Evolutionary conservation across 2,888 invertebrate genomes (phyloP), one percentile per base, ranked within the genome.

Genomic region (Timema cristinae): DNA sequence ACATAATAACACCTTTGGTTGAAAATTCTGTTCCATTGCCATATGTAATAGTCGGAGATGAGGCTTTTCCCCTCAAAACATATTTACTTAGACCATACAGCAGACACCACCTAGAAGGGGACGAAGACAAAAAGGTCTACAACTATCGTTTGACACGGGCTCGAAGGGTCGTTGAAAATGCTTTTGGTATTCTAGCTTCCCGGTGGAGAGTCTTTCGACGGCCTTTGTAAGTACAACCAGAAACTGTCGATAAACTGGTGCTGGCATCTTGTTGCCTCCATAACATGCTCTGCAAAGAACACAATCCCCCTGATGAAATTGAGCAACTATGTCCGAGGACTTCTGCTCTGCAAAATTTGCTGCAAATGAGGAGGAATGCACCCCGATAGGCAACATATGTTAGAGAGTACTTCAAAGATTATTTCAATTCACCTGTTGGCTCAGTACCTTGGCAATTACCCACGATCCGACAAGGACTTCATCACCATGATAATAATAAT

Each of bases 141-240:
- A 72, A 72, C 15, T 72, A 72, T 50, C 32, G 69, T 9, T 50
- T 72, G 50, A n/a, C 51, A 5, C 6, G 72, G 10, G 72, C 67
- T 10, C 16, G 69, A 0, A 66, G 66, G 7, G 59, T 66, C 11
- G 56, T 69, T 47, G 72, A 67, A 16, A 72, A 70, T 49, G 66
- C 72, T 2, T 72, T 72, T 56, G 69, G 72, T 6, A 72, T 72
- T 54, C 54, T 72, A 10, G 72, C 56, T 1, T 67, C 66, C 50
- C 50, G 69, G 6, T 72, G 63, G 69, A 51, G 72, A 67, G 47
- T 72, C 32, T 49, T 70, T 13, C 66, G 54, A 8, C 8, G 48
- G 7, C 56, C 13, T 7, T 52, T 72, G 10, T n/a, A 52, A 7
- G 69, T 67, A 8, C 9, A 50, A n/a, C 32, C 69, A 13, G 56